A percentile compares a stretch with the other conserved stretches of the same genome.
These are phyloP conservation scores for Hanleya hanleyi DNA, from an alignment of 2,888 invertebrate species.

Conservation along the genomic window DNA sequence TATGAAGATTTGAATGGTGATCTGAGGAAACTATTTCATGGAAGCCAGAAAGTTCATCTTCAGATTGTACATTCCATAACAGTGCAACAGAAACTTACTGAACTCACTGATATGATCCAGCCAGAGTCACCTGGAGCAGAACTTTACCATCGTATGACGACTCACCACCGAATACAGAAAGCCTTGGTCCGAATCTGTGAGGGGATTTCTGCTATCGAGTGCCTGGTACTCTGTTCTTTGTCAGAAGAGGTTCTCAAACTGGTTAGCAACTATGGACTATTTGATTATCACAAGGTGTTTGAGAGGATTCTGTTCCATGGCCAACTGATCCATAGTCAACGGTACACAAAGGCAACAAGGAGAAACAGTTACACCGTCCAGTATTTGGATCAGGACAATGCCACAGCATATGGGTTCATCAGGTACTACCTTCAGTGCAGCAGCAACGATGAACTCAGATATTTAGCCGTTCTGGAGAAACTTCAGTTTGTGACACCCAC, in stretches of 20 bases:
- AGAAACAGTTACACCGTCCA: slow-evolving; percentile 16
- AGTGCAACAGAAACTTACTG: slow-evolving; percentile 19
- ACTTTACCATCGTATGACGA: background rate
- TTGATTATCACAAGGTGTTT: background rate
- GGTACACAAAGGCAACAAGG: background rate
- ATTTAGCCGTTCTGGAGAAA: background rate
- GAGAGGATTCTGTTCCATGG: background rate
- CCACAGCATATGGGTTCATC: background rate
- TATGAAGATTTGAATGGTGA: slow-evolving; percentile 29
- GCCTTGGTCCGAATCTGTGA: background rate
- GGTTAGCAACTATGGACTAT: background rate
- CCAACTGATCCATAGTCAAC: slow-evolving; percentile 9
- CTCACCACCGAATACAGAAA: background rate
- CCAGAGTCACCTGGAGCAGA: background rate
- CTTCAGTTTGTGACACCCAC: background rate
- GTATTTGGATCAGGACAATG: background rate
- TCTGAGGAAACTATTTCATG: slow-evolving; percentile 22
- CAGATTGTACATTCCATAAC: slow-evolving; percentile 16
- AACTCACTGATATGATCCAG: background rate
- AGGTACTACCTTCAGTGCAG: background rate
- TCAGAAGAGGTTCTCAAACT: background rate
- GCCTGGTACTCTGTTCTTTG: background rate
- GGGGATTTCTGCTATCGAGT: background rate
- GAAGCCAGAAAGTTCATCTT: slow-evolving; percentile 17
- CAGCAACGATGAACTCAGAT: background rate